Base-by-base conservation (phyloP, 2,888 invertebrate genomes). In the Platycnemis pennipes region DNA sequence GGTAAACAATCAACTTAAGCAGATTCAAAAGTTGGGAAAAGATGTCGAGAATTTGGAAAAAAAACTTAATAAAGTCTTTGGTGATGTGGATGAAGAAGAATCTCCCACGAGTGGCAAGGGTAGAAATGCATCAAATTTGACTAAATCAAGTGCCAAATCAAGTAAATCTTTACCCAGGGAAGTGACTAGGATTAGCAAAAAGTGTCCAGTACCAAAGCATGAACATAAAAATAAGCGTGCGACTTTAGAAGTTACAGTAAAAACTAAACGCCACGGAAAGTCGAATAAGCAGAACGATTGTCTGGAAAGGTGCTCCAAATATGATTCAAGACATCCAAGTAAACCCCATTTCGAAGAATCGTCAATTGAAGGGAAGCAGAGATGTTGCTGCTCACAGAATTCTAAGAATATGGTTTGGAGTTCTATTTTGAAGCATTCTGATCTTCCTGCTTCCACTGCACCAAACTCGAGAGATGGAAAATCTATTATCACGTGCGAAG, bases 1-100 rank as follows among this genome's bases (percentile, higher is more conserved):
- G 19, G 44, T 91, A 69, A 91, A 45, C 44, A 63, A 91, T 22
- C 91, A 91, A n/a, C 63, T 44, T n/a, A 63, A 91, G 22, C 63
- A 69, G 26, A n/a, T 91, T 26, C 56, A 44, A n/a, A 91, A 45
- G n/a, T 63, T 91, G 31, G 69, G 91, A 42, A 42, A 91, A 44
- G 63, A 91, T 91, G 56, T 91, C 16, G 44, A 63, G 1, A 4
- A 42, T 13, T 63, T 91, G 16, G 91, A 91, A n/a, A 69, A 91
- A 44, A 63, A 91, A 37, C 91, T 91, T 1, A 13, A 56, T 19
- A 53, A 91, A 91, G 44, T 26, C 26, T 8, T 91, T 3, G 44
- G 4, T 87, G 87, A 16, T 11, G 63, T 44, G n/a, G 44, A 69
- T 63, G 45, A 13, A 44, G 44, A 11, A n/a, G 46, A 77, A 77